Evolutionary conservation across 2,113 vertebrate genomes (phyloP).

Genomic region (Aplodontia rufa): DNA sequence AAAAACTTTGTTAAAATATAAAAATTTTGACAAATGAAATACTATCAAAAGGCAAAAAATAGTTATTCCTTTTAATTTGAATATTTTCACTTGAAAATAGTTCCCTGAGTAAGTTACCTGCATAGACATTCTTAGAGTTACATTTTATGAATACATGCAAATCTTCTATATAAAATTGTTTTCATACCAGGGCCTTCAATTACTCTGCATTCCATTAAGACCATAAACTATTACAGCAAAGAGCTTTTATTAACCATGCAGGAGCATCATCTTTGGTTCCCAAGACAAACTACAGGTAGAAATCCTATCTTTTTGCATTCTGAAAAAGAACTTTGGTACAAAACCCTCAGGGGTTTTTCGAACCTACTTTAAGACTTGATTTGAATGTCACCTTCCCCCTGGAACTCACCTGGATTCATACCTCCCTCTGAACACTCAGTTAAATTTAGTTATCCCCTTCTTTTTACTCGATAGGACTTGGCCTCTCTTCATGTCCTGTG

Average conservation of each 20-base stretch:
- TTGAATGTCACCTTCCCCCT: not conserved
- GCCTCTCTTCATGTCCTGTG: not conserved
- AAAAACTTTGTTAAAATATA: constrained; percentile 35
- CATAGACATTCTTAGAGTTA: not conserved
- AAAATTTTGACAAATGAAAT: not conserved
- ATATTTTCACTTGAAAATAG: not conserved
- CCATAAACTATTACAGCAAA: not conserved
- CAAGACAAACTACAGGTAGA: constrained; percentile 55
- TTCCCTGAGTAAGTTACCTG: not conserved
- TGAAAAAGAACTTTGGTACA: constrained; percentile 45
- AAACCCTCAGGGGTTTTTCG: not conserved
- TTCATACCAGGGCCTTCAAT: constrained; percentile 15
- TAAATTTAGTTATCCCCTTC: not conserved
- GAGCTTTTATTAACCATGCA: not conserved
- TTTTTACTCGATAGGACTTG: not conserved
- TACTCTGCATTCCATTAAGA: constrained; percentile 22
- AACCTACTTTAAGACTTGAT: not conserved
- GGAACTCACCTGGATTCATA: not conserved
- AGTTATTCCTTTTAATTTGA: not conserved
- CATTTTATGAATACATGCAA: constrained; percentile 29
- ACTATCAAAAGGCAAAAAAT: not conserved
- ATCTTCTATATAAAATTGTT: constrained; percentile 22
- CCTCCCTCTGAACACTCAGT: not conserved
- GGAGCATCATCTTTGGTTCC: not conserved
- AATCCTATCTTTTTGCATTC: constrained; percentile 44